Conservation (phyloP, 1,140 invertebrate species). For the Achroia grisella region DNA sequence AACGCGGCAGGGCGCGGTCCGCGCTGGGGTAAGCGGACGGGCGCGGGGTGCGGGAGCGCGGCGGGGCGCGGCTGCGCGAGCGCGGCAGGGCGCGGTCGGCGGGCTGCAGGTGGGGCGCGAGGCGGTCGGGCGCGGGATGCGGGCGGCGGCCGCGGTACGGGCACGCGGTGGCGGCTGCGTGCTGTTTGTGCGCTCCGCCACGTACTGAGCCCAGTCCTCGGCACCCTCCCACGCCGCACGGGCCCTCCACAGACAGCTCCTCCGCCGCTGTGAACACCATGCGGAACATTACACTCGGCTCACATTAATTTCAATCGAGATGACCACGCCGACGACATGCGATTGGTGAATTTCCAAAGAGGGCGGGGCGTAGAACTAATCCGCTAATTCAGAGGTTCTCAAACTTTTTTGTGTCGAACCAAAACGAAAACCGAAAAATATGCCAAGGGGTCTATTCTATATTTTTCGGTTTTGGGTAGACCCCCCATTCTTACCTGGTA, state of each 20-base stretch:
- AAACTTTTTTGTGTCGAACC: too few species aligned
- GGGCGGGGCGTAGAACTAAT: too few species aligned
- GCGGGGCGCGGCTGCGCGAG: conserved; percentile 1
- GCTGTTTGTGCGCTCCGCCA: conserved; percentile 83
- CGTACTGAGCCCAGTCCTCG: conserved; percentile 85
- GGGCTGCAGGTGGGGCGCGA: conserved; percentile 66
- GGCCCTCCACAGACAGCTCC: conserved; percentile 74
- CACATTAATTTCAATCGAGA: too few species aligned
- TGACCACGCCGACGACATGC: too few species aligned
- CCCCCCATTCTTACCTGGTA: too few species aligned
- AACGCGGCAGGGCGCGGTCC: conserved; percentile 45
- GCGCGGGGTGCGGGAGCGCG: background rate
- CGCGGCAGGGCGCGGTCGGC: background rate
- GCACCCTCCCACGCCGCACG: conserved; percentile 86
- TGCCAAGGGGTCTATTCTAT: too few species aligned
- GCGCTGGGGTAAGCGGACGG: too few species aligned
- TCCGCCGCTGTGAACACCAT: conserved; percentile 50
- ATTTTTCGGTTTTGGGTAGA: too few species aligned
- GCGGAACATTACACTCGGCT: background rate
- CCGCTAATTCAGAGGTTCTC: too few species aligned
- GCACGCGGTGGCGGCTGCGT: conserved; percentile 86
- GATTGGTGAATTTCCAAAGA: too few species aligned
- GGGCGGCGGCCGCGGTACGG: conserved; percentile 77
- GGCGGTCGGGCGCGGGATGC: conserved; percentile 12
- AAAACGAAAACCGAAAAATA: too few species aligned